phyloP scores from a whole-genome alignment of 2,888 invertebrate species.

The Limenitis camilla region DNA sequence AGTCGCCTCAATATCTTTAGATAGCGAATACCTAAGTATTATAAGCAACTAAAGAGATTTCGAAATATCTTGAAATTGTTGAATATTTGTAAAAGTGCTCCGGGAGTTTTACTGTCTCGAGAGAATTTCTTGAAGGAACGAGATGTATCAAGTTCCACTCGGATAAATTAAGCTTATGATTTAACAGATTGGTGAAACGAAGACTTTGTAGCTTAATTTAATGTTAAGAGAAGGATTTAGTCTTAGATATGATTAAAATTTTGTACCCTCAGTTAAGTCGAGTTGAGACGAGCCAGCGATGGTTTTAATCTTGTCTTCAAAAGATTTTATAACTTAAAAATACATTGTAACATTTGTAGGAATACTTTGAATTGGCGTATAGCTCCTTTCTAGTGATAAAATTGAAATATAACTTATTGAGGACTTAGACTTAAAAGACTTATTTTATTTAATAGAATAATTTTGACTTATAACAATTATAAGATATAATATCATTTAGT shows the following conservation, averaged over 20 bases:
- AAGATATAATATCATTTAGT: too few species aligned
- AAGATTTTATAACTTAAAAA: too few species aligned
- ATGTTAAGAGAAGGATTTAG: neutral
- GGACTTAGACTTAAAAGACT: too few species aligned
- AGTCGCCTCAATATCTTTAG: too few species aligned
- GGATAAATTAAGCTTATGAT: slow-evolving; percentile 9
- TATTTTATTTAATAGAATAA: too few species aligned
- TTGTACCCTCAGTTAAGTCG: neutral
- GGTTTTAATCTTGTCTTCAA: too few species aligned
- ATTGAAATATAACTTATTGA: too few species aligned
- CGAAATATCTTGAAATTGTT: slow-evolving; percentile 30
- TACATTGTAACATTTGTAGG: too few species aligned
- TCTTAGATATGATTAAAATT: neutral
- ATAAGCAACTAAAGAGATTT: slow-evolving; percentile 33
- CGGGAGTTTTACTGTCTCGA: slow-evolving; percentile 21
- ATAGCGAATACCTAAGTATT: too few species aligned
- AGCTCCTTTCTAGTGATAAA: too few species aligned
- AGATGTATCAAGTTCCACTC: slow-evolving; percentile 13
- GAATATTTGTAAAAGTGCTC: slow-evolving; percentile 24
- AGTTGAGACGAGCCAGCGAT: neutral
- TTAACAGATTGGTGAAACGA: slow-evolving; percentile 1
- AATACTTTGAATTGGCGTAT: too few species aligned
- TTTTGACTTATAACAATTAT: too few species aligned
- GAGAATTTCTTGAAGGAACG: slow-evolving; percentile 19
- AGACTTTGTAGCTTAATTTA: slow-evolving; percentile 2